Evolutionary conservation across 2,888 invertebrate genomes (phyloP), one percentile per base, ranked within the genome.

Genomic region (Halocaridina rubra): DNA sequence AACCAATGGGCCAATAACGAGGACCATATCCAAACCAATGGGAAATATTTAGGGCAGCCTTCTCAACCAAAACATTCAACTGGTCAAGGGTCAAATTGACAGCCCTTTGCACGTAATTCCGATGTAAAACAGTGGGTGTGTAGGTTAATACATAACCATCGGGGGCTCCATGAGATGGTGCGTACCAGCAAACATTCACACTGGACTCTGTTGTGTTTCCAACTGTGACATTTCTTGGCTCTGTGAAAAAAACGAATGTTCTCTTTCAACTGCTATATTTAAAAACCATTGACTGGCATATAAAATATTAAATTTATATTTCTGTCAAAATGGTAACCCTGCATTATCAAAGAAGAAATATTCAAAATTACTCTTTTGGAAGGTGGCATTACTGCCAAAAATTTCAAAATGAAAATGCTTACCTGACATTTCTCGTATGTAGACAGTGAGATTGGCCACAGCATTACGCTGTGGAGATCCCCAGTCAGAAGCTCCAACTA

Each of bases 401-500:
- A 67, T 3, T 46, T 16, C 1, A 16, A 27, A 27, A 64, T 13
- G 16, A 72, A 10, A 27, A 32, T 39, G 8, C 32, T 53, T 39
- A 82, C 82, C 82, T 71, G 82, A 72, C 59, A 82, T 78, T 2
- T 82, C 29, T 61, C 82, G 77, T 39, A 82, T 53, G 19, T 78
- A 82, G 71, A 82, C 3, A n/a, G 82, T 82, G 39, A 82, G 59
- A 77, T 82, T 82, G 71, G 78, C 78, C 19, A 82, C 27, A 61
- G 24, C 30, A 39, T 78, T 29, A 10, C 82, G 82, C 24, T 82
- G 82, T 0, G 82, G 82, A 3, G 82, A 82, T 3, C 82, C 82
- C 16, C 61, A 69, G 61, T 82, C 82, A n/a, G 74, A 69, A 0
- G 64, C 82, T 4, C 82, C 82, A 13, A 82, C 82, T 22, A 82